Conservation (phyloP, 2,888 invertebrate species). For the Molorchus minor region DNA sequence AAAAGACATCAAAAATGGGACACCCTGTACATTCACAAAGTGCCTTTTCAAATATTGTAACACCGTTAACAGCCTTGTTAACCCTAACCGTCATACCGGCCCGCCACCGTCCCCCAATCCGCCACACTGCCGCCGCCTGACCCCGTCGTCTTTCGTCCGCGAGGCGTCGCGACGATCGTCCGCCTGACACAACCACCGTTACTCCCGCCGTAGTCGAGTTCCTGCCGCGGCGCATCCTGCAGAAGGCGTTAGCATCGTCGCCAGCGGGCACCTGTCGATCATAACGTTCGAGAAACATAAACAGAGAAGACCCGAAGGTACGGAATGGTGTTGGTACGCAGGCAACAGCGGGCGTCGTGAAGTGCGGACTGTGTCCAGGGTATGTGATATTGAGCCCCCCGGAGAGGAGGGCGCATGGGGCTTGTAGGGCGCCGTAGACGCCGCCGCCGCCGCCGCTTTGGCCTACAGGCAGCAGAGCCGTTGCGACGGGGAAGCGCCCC, state of each 20-base stretch:
- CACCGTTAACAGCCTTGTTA: too few species aligned
- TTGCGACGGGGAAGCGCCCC: slow-evolving; percentile 59
- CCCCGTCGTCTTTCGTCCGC: slow-evolving; percentile 35
- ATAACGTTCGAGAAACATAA: neutral
- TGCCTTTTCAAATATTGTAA: too few species aligned
- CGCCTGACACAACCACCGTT: slow-evolving; percentile 27
- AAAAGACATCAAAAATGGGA: too few species aligned
- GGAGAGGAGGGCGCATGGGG: slow-evolving; percentile 19
- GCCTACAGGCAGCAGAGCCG: slow-evolving; percentile 17
- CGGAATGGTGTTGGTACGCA: neutral
- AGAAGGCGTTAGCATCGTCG: neutral
- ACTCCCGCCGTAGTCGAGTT: slow-evolving; percentile 32
- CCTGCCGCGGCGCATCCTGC: slow-evolving; percentile 25
- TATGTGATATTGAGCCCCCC: slow-evolving; percentile 2
- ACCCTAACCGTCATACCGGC: too few species aligned
- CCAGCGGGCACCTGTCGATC: slow-evolving; percentile 29
- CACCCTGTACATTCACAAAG: too few species aligned
- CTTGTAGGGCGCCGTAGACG: slow-evolving; percentile 12
- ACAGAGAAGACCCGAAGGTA: neutral
- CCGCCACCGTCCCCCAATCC: slow-evolving; percentile 35
- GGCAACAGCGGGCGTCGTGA: neutral
- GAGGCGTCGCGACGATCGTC: slow-evolving; percentile 35
- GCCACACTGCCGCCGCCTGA: slow-evolving; percentile 15
- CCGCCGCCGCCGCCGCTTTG: slow-evolving; percentile 14
- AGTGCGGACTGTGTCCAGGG: neutral